Conservation (phyloP, 2,888 invertebrate species). For the Lamproptera curius region DNA sequence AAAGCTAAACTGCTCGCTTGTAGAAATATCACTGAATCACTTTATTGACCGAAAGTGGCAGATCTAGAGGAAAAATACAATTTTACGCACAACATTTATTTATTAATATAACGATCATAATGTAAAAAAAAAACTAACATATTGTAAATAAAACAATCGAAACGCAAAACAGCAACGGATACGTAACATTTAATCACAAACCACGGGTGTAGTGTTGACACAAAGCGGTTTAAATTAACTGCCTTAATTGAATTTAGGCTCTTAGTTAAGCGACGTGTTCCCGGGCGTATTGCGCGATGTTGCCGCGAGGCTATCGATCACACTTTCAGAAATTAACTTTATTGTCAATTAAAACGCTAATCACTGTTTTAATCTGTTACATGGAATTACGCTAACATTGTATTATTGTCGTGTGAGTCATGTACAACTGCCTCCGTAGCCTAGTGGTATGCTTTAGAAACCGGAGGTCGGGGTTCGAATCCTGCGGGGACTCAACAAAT, state of each 20-base stretch:
- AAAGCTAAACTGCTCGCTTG: not conserved
- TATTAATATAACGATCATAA: not conserved
- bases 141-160: not conserved
- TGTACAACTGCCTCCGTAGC: too few species aligned
- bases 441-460: too few species aligned
- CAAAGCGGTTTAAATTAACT: constrained; percentile 76
- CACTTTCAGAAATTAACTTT: too few species aligned
- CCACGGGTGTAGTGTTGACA: constrained; percentile 57
- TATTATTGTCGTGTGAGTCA: too few species aligned
- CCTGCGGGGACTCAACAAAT: too few species aligned
- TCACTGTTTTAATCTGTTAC: too few species aligned
- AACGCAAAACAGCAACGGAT: constrained; percentile 19
- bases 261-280: constrained; percentile 67
- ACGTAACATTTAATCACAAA: constrained; percentile 53
- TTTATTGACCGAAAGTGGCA: too few species aligned
- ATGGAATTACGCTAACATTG: too few species aligned
- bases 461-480: too few species aligned
- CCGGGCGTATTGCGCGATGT: constrained; percentile 25
- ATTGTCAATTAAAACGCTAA: too few species aligned
- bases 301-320: constrained; percentile 26
- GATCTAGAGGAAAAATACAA: too few species aligned
- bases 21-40: not conserved
- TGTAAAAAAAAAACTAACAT: not conserved
- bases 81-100: too few species aligned
- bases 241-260: constrained; percentile 77